These are phyloP conservation scores for Actenoides hombroni DNA, from an alignment of 2,113 vertebrate genomes.

Conservation along the genomic window DNA sequence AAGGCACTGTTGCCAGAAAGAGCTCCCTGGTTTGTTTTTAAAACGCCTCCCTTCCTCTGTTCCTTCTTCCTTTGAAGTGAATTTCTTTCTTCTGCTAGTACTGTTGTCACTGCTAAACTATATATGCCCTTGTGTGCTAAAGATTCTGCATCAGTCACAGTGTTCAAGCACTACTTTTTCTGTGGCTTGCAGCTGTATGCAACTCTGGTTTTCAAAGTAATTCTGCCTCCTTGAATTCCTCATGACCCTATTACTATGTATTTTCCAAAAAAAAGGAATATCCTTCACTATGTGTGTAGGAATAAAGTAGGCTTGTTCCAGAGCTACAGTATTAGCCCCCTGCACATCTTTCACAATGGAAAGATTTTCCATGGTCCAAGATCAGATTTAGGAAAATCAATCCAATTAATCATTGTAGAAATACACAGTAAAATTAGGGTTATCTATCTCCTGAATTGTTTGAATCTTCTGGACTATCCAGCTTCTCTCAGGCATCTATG, in stretches of 20 bases:
- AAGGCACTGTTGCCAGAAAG: not conserved
- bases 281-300: not conserved
- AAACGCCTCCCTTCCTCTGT: constrained; percentile 14
- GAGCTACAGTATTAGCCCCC: not conserved
- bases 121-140: constrained; percentile 23
- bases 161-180: not conserved
- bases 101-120: constrained; percentile 50
- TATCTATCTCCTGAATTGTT: not conserved
- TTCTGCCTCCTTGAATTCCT: not conserved
- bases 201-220: not conserved
- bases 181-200: not conserved
- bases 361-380: not conserved
- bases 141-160: constrained; percentile 2
- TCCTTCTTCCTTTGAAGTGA: constrained; percentile 51
- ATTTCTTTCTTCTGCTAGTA: not conserved
- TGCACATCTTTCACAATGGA: not conserved
- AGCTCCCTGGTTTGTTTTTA: constrained; percentile 17
- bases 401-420: not conserved
- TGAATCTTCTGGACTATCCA: not conserved
- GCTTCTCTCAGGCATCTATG: not conserved
- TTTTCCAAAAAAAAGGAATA: not conserved
- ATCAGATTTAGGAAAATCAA: not conserved
- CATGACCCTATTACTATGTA: not conserved
- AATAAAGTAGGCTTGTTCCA: not conserved
- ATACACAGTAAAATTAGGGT: not conserved